Base-by-base conservation (phyloP, 2,113 vertebrate species). In the Eidolon helvum region DNA sequence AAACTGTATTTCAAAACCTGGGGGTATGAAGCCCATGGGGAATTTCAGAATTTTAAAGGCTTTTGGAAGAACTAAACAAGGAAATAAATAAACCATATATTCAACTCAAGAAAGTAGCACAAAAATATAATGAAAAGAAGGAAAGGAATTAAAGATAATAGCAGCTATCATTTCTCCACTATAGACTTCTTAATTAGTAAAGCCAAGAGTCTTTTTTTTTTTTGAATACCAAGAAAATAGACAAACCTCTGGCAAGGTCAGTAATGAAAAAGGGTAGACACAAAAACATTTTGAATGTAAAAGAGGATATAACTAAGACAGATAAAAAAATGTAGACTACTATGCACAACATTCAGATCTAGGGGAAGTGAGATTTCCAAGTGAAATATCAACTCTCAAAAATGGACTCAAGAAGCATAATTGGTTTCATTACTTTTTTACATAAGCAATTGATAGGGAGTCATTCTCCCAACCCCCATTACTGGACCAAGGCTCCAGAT, bases 41-140 rank as follows among this genome's bases (percentile, higher is more conserved):
- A 33, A 86, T 40, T 79, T 86, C 24, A 71, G 40, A 89, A 77
- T 55, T 96, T 84, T 30, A 55, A 78, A 93, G 65, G 30, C 43
- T 90, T 78, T 69, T 84, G 69, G 53, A 89, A 93, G 59, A 75
- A 84, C 88, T 24, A 90, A 74, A 94, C 12, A 68, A 59, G 50
- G 9, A 66, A 94, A 57, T 53, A 85, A 55, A 89, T n/a, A n/a
- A 68, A 75, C 6, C 18, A 85, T 68, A n/a, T 35, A 55, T 71
- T 96, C 24, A 38, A 85, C 35, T 78, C 22, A 85, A 85, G 77
- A 66, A 84, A 33, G 24, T 35, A 71, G 33, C 89, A 90, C 21
- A 40, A 84, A 65, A 63, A 85, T 59, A 88, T 53, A 35, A 66
- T n/a, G 16, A 72, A 72, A 80, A 8, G 48, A 72, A 45, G 11